Percentiles rank a stretch among this genome's conserved stretches.
These are phyloP conservation scores for Ditylenchus dipsaci DNA, from an alignment of 1,140 invertebrate genomes.

Conservation along the genomic window DNA sequence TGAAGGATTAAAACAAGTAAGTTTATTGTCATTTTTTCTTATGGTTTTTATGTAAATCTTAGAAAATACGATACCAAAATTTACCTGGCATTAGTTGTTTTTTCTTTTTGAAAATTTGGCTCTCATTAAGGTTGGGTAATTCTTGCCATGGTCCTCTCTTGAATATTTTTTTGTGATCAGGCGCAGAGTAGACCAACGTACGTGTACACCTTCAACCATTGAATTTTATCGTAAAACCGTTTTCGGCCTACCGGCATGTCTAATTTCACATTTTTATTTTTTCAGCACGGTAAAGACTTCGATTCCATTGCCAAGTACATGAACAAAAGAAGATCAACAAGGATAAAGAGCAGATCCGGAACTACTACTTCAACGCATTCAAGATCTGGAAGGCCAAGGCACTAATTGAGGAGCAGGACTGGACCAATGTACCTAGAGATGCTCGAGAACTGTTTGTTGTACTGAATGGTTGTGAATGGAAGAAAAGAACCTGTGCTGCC, in stretches of 20 bases:
- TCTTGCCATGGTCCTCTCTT: neutral
- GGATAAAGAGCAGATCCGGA: slow-evolving; percentile 46
- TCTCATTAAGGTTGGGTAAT: neutral
- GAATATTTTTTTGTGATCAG: neutral
- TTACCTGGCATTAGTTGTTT: neutral
- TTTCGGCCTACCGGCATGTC: no score
- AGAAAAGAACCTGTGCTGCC: slow-evolving; percentile 12
- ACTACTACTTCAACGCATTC: slow-evolving; percentile 45
- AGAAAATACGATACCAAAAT: neutral
- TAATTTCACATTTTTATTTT: neutral
- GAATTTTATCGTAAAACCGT: no score
- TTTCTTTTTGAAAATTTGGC: neutral
- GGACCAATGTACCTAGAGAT: slow-evolving; percentile 40
- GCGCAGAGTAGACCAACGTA: neutral
- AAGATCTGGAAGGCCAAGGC: slow-evolving; percentile 37
- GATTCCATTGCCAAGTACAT: slow-evolving; percentile 40
- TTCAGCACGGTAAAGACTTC: slow-evolving; percentile 52
- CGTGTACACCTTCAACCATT: neutral
- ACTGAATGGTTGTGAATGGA: slow-evolving; percentile 50
- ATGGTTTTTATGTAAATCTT: neutral
- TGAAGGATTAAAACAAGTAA: slow-evolving; percentile 31
- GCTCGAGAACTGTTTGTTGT: slow-evolving; percentile 47
- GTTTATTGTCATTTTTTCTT: neutral
- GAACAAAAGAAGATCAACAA: slow-evolving; percentile 42
- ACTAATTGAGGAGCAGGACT: slow-evolving; percentile 31